Percentiles rank a stretch among this genome's conserved stretches.
Conservation (phyloP, 2,113 vertebrate species). For the Barbus barbus region DNA sequence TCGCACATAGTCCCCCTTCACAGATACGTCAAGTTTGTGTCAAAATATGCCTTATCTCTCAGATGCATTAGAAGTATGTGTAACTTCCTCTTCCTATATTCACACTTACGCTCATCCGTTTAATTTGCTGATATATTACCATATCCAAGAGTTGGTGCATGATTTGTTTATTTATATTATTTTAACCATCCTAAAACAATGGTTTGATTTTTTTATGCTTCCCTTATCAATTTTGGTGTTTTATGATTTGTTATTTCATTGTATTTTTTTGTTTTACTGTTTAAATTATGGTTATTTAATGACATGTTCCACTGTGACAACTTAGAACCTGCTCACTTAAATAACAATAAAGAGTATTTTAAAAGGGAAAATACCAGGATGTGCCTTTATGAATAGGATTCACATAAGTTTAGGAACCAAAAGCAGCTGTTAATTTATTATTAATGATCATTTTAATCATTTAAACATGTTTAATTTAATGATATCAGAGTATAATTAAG, state of each 20-base stretch:
- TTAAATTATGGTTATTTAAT: too few relatives aligned
- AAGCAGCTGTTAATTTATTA: neutral
- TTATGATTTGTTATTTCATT: too few relatives aligned
- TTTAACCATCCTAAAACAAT: neutral
- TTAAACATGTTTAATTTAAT: neutral
- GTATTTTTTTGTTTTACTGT: too few relatives aligned
- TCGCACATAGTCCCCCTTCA: conserved; percentile 78
- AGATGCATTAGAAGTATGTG: neutral
- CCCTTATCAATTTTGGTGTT: too few relatives aligned
- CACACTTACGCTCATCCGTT: neutral
- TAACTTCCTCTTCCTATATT: conserved; percentile 7
- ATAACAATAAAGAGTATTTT: neutral
- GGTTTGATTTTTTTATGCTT: too few relatives aligned
- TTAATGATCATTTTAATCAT: neutral
- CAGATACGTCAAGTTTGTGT: conserved; percentile 20
- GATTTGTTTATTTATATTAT: neutral
- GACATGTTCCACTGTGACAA: too few relatives aligned
- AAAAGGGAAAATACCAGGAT: neutral
- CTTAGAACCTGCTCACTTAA: neutral
- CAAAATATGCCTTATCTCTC: neutral
- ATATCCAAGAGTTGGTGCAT: neutral
- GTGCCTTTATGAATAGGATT: neutral
- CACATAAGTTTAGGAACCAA: neutral
- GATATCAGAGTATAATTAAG: neutral
- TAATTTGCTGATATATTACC: neutral